Evolutionary conservation across 2,888 invertebrate species (phyloP).

Genomic region (Notocelia uddmanniana): DNA sequence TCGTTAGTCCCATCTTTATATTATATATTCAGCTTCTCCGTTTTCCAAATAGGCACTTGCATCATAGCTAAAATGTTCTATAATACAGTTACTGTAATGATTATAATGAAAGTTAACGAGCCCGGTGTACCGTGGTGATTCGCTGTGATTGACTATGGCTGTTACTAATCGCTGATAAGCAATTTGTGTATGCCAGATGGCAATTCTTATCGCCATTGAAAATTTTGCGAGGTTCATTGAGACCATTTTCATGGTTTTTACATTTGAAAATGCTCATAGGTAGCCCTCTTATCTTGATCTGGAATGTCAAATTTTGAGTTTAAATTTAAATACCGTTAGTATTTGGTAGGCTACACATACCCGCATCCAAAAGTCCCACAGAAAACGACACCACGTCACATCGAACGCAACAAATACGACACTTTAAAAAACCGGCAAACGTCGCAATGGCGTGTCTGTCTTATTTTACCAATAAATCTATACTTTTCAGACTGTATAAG

Average conservation of each 20-base stretch:
- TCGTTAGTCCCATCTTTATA: neutral
- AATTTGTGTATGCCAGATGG: neutral
- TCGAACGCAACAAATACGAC: no score
- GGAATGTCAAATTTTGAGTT: no score
- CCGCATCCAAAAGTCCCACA: no score
- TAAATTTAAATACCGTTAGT: no score
- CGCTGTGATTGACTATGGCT: slow-evolving; percentile 4
- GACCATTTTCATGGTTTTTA: neutral
- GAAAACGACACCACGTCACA: no score
- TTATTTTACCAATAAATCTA: no score
- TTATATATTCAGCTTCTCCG: neutral
- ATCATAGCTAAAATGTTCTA: slow-evolving; percentile 1
- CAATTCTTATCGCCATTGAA: slow-evolving; percentile 12
- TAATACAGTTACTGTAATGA: neutral
- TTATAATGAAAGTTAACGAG: neutral
- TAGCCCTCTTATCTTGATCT: neutral
- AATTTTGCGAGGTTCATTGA: neutral
- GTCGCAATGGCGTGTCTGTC: no score
- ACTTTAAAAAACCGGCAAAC: no score
- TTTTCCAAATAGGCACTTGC: neutral
- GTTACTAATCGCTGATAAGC: slow-evolving; percentile 29
- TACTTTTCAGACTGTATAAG: neutral
- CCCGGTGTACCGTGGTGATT: neutral
- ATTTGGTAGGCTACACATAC: no score
- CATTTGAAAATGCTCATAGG: neutral